These are phyloP conservation scores for Ahaetulla prasina DNA, from an alignment of 2,113 vertebrate species.

Conservation along the genomic window DNA sequence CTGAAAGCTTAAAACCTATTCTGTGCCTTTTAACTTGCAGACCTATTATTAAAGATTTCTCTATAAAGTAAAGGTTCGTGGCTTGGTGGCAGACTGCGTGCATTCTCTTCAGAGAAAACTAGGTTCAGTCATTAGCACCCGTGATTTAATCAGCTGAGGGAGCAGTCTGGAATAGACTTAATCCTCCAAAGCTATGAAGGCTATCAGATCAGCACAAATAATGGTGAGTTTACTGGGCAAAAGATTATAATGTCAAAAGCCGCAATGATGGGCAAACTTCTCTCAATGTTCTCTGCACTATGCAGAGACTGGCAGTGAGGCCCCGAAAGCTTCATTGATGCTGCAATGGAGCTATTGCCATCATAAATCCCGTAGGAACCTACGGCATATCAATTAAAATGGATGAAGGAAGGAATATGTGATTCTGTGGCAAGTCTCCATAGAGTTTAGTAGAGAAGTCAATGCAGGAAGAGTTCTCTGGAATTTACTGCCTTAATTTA, in stretches of 20 bases:
- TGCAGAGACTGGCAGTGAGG: not conserved
- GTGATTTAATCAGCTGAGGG: not conserved
- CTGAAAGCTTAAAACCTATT: conserved; percentile 46
- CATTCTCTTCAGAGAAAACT: not conserved
- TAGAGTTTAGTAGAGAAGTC: not conserved
- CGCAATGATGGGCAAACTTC: not conserved
- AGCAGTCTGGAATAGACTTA: not conserved
- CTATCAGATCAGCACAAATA: not conserved
- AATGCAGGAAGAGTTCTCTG: not conserved
- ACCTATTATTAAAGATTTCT: conserved; percentile 36
- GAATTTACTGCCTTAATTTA: not conserved
- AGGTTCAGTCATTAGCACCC: not conserved
- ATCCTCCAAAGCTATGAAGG: not conserved
- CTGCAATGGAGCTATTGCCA: not conserved
- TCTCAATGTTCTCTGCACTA: not conserved
- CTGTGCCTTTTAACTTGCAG: conserved; percentile 32
- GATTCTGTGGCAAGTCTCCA: not conserved
- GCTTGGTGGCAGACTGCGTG: not conserved
- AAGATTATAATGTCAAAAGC: not conserved
- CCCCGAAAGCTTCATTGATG: not conserved
- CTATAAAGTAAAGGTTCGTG: not conserved
- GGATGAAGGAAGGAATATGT: not conserved
- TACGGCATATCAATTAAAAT: not conserved
- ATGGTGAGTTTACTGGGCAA: not conserved
- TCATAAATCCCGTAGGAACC: not conserved